Evolutionary conservation across 23 tunicate species (phyloP), one percentile per base, ranked within the genome.

Genomic region (Ascidia mentula): DNA sequence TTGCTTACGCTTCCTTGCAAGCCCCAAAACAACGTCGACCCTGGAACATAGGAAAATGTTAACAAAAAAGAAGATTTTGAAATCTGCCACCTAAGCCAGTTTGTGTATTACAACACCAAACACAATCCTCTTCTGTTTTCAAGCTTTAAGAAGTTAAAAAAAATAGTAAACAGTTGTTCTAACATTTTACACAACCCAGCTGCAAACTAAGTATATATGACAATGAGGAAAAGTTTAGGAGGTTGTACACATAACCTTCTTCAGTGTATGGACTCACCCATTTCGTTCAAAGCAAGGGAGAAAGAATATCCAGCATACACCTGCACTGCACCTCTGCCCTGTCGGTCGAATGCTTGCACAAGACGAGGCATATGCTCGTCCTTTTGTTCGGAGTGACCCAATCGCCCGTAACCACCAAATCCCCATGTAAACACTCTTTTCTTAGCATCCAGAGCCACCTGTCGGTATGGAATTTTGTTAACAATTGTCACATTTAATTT

Each of bases 341-440:
- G 42, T 22, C 92, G 83, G 53, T 92, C 89, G 45, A 92, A 92
- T 5, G 69, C 69, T 46, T 83, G 84, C 30, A 92, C 89, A 77
- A 92, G 40, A 2, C 98, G 89, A 5, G 98, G 98, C 40, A 77
- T 85, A 75, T 88, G 92, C 75, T 92, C 98, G 74, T 92, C 98
- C 69, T 92, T 92, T 78, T 92, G 98, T 42, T 92, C 98, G 15
- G 92, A 80, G 38, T 92, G 98, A 33, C 98, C 98, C 72, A 92
- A 82, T 31, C 98, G 53, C 31, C 98, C 98, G 72, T 92, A 92
- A 39, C 98, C 98, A 17, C 98, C 98, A 73, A 92, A 92, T 26
- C 98, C 98, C 98, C 98, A 92, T 34, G 98, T 88, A 72, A 87
- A 92, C 30, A 92, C 86, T 40, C 98, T 59, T 80, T 92, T 92